Base-by-base conservation (phyloP, 2,888 invertebrate species). In the Gryllus longicercus region DNA sequence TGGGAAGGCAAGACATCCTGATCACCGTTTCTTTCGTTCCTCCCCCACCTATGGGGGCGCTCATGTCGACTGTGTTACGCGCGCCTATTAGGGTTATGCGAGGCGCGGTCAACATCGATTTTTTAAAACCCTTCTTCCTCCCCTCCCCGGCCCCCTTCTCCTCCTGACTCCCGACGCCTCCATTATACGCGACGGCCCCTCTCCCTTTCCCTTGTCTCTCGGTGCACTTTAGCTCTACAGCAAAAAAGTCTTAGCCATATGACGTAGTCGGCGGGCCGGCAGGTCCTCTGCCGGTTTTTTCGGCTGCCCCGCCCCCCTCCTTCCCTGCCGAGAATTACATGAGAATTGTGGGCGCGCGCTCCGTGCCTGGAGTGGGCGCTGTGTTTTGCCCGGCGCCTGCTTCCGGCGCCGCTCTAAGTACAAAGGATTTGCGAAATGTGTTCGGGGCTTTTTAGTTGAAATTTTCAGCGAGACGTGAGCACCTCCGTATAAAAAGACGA, bases 171-270 rank as follows among this genome's bases (percentile, higher is more conserved):
- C 38, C 38, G 38, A n/a, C 16, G 63, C 63, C 63, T 63, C 63
- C 63, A 63, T 63, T 63, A 63, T 38, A 38, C 38, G 38, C 5
- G 38, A 8, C 38, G 38, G 38, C 8, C 38, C 38, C 63, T 63
- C 63, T 63, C 63, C 16, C 14, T 63, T 4, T 63, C 63, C n/a
- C 63, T 63, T 63, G 63, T 63, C 63, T 63, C 63, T 63, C 63
- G 4, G 63, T n/a, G 63, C 63, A 63, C 63, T 63, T 63, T 63
- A 63, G 16, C 14, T 14, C 16, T 63, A 63, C 63, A 63, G 63
- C 63, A 63, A 63, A 63, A 63, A 63, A 63, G 63, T 63, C 63
- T 63, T 63, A 63, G 63, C 63, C 63, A 63, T 63, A 63, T 63
- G 63, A 63, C 63, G 63, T 63, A 63, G 63, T 63, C 63, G 63